phyloP scores from a whole-genome alignment of 2,797 vertebrate genomes.

The Selene dorsalis region DNA sequence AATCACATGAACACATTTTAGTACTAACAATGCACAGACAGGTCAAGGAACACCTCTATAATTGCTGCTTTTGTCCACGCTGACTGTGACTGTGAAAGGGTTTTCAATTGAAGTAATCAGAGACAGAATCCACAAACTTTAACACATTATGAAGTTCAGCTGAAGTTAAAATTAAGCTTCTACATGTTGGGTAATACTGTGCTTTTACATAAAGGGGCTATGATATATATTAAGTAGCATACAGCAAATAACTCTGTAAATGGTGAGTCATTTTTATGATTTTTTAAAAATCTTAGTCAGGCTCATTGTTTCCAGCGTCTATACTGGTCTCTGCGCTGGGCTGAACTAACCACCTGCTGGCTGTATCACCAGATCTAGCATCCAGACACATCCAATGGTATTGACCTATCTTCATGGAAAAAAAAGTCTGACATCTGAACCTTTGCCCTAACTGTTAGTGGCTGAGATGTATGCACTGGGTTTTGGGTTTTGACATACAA shows the following conservation, averaged over 20 bases:
- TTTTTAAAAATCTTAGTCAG: too few species aligned
- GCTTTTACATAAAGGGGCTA: neutral
- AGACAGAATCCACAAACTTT: neutral
- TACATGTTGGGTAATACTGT: neutral
- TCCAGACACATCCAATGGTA: too few species aligned
- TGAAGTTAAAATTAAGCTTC: neutral
- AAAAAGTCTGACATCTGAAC: neutral
- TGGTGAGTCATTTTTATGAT: too few species aligned
- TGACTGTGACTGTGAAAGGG: neutral
- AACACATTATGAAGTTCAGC: neutral
- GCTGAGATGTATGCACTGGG: neutral
- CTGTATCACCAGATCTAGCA: too few species aligned
- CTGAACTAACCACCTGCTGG: too few species aligned
- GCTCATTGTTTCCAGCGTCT: too few species aligned
- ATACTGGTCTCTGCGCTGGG: too few species aligned
- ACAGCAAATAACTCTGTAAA: too few species aligned
- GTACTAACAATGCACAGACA: too few species aligned
- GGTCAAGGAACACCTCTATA: neutral
- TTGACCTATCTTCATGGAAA: too few species aligned
- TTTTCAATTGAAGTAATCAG: neutral
- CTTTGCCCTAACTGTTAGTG: neutral
- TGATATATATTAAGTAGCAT: too few species aligned
- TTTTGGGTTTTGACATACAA: too few species aligned
- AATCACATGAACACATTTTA: neutral
- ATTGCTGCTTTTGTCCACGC: neutral